Evolutionary conservation across 2,113 vertebrate species (phyloP).

Genomic region (Aix galericulata): DNA sequence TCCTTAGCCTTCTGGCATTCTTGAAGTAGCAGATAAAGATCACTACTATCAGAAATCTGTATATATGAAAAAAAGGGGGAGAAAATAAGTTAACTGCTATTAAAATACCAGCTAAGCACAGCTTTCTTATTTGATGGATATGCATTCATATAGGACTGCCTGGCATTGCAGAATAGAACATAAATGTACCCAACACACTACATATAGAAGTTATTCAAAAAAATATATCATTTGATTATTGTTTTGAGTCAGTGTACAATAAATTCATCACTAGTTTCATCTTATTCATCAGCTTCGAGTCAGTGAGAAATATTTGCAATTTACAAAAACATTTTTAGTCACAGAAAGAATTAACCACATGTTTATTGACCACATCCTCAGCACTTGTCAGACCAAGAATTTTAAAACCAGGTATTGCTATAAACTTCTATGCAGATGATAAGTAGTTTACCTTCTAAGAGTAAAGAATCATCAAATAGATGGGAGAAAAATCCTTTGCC

Average conservation of each 20-base stretch:
- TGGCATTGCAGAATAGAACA: neutral
- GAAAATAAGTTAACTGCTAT: neutral
- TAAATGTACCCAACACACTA: neutral
- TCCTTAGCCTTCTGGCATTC: slow-evolving; percentile 77
- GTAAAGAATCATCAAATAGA: neutral
- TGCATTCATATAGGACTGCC: neutral
- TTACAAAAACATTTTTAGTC: neutral
- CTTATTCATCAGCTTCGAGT: neutral
- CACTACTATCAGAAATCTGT: slow-evolving; percentile 71
- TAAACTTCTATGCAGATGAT: neutral
- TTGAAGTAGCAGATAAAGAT: slow-evolving; percentile 71
- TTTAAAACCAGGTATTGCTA: neutral
- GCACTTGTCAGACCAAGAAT: neutral
- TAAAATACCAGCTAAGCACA: neutral
- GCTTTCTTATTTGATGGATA: neutral
- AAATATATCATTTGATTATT: neutral
- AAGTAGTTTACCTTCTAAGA: neutral
- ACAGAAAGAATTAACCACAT: neutral
- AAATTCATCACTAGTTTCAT: neutral
- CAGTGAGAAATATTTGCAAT: neutral
- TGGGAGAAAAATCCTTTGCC: neutral
- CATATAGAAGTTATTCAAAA: neutral
- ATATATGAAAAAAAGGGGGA: neutral
- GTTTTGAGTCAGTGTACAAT: neutral
- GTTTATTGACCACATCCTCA: neutral